phyloP scores from a whole-genome alignment of 2,888 invertebrate genomes.

The Axea sp. region DNA sequence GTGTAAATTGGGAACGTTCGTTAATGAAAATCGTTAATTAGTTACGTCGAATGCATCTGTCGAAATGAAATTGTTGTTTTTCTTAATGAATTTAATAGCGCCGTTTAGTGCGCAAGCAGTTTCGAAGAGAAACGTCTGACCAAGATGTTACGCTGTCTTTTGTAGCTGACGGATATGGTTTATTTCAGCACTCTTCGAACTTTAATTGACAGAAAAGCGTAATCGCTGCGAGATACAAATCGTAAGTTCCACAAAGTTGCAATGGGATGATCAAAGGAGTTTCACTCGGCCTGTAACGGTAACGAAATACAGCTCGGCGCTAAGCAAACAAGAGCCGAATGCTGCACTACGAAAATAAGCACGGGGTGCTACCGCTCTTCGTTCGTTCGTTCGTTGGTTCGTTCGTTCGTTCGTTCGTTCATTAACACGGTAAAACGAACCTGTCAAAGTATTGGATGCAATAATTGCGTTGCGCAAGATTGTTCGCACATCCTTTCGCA shows the following conservation, averaged over 20 bases:
- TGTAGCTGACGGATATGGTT: constrained; percentile 26
- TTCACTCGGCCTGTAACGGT: constrained; percentile 38
- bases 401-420: too few relatives aligned
- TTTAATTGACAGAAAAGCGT: constrained; percentile 61
- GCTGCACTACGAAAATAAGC: constrained; percentile 37
- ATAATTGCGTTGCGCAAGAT: constrained; percentile 31
- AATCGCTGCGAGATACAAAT: constrained; percentile 58
- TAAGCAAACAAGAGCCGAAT: constrained; percentile 32
- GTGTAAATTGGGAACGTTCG: not conserved
- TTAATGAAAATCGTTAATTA: constrained; percentile 27
- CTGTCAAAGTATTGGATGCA: constrained; percentile 23
- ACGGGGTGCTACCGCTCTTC: constrained; percentile 11
- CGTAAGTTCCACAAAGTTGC: constrained; percentile 45
- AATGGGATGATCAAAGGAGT: constrained; percentile 59
- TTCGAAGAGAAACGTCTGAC: too few relatives aligned
- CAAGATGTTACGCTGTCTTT: constrained; percentile 41
- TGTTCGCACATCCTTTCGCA: constrained; percentile 17
- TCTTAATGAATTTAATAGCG: too few relatives aligned
- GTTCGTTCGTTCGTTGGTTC: too few relatives aligned
- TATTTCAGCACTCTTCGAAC: constrained; percentile 40
- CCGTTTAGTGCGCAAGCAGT: too few relatives aligned
- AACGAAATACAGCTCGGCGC: constrained; percentile 26
- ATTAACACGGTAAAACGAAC: constrained; percentile 9
- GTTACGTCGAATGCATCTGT: too few relatives aligned
- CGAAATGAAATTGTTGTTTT: too few relatives aligned